Evolutionary conservation across 2,888 invertebrate species (phyloP).

Genomic region (Aromia moschata): DNA sequence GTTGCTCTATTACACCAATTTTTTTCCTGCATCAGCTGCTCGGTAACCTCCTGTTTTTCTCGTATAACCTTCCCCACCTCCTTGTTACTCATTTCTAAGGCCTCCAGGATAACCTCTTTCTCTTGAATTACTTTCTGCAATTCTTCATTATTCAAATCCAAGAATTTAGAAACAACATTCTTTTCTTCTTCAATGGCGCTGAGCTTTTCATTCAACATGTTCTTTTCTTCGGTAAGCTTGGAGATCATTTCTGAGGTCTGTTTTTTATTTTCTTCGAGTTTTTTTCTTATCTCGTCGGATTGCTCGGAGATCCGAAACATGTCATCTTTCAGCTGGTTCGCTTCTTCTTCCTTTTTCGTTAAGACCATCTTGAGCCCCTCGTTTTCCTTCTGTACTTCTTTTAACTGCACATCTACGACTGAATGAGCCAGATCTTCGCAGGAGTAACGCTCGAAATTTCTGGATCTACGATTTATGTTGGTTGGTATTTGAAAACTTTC

Average conservation of each 20-base stretch:
- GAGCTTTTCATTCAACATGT: conserved; percentile 7
- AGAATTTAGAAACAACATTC: conserved; percentile 37
- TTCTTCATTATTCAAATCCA: conserved; percentile 42
- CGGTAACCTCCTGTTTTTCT: conserved; percentile 4
- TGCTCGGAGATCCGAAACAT: conserved; percentile 10
- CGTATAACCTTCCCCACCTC: conserved; percentile 32
- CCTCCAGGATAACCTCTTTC: conserved; percentile 41
- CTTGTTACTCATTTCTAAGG: conserved; percentile 43
- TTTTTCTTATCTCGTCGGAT: conserved; percentile 1
- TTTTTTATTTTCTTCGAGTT: conserved; percentile 12
- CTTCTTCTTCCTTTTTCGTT: conserved; percentile 4
- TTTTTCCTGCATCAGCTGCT: conserved; percentile 12
- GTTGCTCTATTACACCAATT: conserved; percentile 3
- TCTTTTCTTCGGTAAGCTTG: conserved; percentile 25
- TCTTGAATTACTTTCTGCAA: conserved; percentile 39
- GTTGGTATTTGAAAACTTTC: conserved; percentile 32
- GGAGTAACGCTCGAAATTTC: conserved; percentile 33
- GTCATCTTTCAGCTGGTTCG: conserved; percentile 12
- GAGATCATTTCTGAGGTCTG: conserved; percentile 14
- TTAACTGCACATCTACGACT: conserved; percentile 61
- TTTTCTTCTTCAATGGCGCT: conserved; percentile 39
- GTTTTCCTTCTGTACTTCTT: conserved; percentile 56
- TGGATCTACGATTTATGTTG: conserved; percentile 32
- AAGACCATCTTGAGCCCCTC: conserved; percentile 44
- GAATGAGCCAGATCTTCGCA: conserved; percentile 58